phyloP scores from a whole-genome alignment of 2,113 vertebrate species.

The Hystrix brachyura region DNA sequence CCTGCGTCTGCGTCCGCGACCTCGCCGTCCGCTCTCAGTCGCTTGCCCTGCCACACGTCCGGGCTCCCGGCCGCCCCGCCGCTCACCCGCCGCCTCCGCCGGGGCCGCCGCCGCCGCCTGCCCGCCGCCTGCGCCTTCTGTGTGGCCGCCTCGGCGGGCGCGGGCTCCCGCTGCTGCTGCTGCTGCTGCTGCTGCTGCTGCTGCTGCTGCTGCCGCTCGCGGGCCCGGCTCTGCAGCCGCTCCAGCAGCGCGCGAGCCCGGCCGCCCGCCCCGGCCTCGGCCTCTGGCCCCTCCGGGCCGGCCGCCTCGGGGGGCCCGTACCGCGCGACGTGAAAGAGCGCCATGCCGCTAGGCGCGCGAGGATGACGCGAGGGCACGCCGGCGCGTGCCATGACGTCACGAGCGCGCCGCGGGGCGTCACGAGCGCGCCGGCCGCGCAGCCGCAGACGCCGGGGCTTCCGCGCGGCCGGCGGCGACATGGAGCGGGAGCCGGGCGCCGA shows the following conservation, averaged over 20 bases:
- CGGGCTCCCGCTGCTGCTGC: conserved; percentile 59
- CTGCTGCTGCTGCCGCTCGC: conserved; percentile 86
- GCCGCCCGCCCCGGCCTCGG: background rate
- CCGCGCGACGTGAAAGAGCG: conserved; percentile 70
- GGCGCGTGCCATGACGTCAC: background rate
- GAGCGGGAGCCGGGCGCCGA: fast-evolving
- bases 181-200: background rate
- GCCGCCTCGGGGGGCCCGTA: conserved; percentile 57
- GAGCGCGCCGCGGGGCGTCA: background rate
- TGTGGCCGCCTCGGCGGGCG: background rate
- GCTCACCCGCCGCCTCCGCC: conserved; percentile 17
- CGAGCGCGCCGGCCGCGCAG: fast-evolving
- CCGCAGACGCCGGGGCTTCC: fast-evolving
- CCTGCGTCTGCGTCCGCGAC: background rate
- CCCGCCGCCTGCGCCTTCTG: background rate
- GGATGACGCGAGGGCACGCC: background rate
- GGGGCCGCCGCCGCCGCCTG: background rate
- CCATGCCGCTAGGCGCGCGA: conserved; percentile 77
- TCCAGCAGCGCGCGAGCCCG: conserved; percentile 90
- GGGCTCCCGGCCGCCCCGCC: background rate
- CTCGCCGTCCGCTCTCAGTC: background rate
- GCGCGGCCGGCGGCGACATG: fast-evolving
- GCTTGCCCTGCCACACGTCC: background rate
- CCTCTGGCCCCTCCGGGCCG: background rate
- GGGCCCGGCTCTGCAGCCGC: conserved; percentile 91